These are phyloP conservation scores for Holacanthella duospinosa DNA, from an alignment of 2,888 invertebrate species.

Conservation along the genomic window DNA sequence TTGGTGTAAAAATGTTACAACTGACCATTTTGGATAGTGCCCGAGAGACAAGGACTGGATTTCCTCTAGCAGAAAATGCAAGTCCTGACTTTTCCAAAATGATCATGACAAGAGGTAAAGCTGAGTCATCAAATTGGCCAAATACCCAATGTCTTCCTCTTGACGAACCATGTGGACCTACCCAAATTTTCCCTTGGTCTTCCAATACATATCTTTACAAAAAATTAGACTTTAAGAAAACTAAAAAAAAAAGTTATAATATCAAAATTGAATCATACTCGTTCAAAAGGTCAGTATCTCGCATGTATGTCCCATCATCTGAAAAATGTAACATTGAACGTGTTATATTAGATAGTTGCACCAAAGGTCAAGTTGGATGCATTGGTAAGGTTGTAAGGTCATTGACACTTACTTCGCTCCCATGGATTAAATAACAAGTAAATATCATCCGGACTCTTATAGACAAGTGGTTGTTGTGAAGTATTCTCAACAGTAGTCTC, in stretches of 20 bases:
- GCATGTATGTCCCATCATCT: slow-evolving; percentile 61
- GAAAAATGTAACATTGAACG: slow-evolving; percentile 1
- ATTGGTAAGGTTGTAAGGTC: neutral
- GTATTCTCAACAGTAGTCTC: slow-evolving; percentile 47
- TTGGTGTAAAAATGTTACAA: too few relatives aligned
- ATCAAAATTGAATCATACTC: slow-evolving; percentile 48
- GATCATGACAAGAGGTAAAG: slow-evolving; percentile 59
- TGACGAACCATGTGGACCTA: slow-evolving; percentile 60
- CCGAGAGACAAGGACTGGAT: slow-evolving; percentile 58
- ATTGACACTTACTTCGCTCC: slow-evolving; percentile 53
- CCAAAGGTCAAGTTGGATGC: neutral
- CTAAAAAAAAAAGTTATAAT: neutral
- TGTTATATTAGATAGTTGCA: neutral
- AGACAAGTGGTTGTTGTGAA: slow-evolving; percentile 2
- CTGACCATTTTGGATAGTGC: slow-evolving; percentile 59
- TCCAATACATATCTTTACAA: slow-evolving; percentile 50
- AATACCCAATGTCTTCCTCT: slow-evolving; percentile 72
- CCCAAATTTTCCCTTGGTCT: slow-evolving; percentile 77
- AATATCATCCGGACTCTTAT: slow-evolving; percentile 51
- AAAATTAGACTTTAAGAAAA: neutral
- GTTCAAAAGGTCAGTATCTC: slow-evolving; percentile 55
- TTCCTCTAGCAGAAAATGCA: slow-evolving; percentile 53
- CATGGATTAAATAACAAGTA: slow-evolving; percentile 75
- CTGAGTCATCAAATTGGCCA: slow-evolving; percentile 65
- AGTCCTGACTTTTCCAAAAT: slow-evolving; percentile 58